Percentiles rank a stretch among this genome's conserved stretches.
Evolutionary conservation across 2,888 invertebrate species (phyloP).

Genomic region (Rhorus exstirpatorius): DNA sequence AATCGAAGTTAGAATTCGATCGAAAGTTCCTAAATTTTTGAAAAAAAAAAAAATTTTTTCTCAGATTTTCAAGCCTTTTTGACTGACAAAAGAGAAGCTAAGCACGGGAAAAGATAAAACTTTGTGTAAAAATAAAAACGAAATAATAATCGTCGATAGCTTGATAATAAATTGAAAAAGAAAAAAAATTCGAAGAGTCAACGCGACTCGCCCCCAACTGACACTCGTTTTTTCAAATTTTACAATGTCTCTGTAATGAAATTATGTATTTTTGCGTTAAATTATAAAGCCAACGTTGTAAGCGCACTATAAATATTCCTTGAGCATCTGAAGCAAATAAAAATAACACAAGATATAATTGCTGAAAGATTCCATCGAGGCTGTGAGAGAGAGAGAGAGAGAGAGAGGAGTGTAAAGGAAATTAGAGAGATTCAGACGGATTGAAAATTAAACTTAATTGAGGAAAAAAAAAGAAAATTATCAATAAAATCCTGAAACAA

Average conservation of each 20-base stretch:
- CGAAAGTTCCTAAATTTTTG: too few species aligned
- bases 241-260: slow-evolving; percentile 19
- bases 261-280: slow-evolving; percentile 30
- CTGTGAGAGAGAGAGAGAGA: slow-evolving; percentile 51
- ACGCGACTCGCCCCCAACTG: slow-evolving; percentile 76
- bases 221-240: slow-evolving; percentile 68
- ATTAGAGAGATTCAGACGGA: slow-evolving; percentile 37
- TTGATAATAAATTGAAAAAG: slow-evolving; percentile 12
- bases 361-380: slow-evolving; percentile 15
- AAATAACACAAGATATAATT: slow-evolving; percentile 41
- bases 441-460: neutral
- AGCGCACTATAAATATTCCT: slow-evolving; percentile 48
- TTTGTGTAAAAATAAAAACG: neutral
- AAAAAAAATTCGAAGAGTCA: slow-evolving; percentile 18
- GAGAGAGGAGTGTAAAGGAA: slow-evolving; percentile 13
- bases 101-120: neutral
- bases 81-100: neutral
- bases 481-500: neutral
- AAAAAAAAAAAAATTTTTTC: too few species aligned
- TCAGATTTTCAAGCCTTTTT: slow-evolving; percentile 15
- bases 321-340: slow-evolving; percentile 40
- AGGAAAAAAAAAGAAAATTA: slow-evolving; percentile 11
- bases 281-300: slow-evolving; percentile 46
- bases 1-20: too few species aligned
- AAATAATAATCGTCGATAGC: neutral